Percentiles rank a stretch among this genome's conserved stretches.
These are phyloP conservation scores for Onychostruthus taczanowskii DNA, from an alignment of 2,113 vertebrate genomes.

Conservation along the genomic window DNA sequence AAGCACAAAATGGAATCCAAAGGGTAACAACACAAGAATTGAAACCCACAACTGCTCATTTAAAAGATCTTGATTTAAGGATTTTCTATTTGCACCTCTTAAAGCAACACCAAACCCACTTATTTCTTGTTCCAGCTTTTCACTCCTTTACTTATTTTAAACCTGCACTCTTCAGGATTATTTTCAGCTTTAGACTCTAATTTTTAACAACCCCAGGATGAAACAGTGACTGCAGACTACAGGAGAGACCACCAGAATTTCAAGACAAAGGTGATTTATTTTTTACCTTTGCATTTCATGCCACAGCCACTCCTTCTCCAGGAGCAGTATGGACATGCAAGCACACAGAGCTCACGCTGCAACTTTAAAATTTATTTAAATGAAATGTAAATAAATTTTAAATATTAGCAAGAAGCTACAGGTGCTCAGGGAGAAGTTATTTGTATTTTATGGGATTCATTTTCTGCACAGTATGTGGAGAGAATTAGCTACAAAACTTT, in stretches of 20 bases:
- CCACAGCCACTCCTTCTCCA: neutral
- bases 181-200: neutral
- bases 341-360: neutral
- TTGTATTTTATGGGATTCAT: slow-evolving; percentile 62
- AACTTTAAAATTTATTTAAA: slow-evolving; percentile 41
- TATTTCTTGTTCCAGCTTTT: neutral
- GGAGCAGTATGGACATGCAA: neutral
- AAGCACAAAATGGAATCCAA: neutral
- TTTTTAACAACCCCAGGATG: neutral
- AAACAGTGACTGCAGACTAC: neutral
- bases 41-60: neutral
- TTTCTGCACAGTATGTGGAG: slow-evolving; percentile 54
- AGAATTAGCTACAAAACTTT: slow-evolving; percentile 37
- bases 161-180: neutral
- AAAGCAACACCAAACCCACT: neutral
- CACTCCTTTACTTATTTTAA: neutral
- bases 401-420: slow-evolving; percentile 59
- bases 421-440: slow-evolving; percentile 58
- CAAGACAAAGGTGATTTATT: neutral
- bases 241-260: neutral
- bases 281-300: neutral
- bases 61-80: neutral
- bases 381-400: slow-evolving; percentile 54
- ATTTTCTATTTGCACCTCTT: neutral
- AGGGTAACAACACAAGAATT: neutral